phyloP scores from a whole-genome alignment of 2,113 vertebrate genomes.

The Semnornis frantzii region DNA sequence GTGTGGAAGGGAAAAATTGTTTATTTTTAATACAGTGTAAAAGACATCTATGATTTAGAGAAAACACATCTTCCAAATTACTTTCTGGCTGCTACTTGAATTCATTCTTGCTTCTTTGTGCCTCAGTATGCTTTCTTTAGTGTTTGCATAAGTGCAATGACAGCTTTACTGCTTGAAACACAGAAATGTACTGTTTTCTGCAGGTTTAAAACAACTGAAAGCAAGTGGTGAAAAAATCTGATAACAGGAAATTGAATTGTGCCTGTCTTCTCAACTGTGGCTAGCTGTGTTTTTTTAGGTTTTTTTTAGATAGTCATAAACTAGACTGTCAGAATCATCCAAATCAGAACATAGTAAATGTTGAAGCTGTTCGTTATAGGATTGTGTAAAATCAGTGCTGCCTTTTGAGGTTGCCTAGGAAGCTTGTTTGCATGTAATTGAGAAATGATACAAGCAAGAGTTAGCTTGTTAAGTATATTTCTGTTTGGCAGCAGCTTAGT shows the following conservation, averaged over 20 bases:
- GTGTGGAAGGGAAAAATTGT: not conserved
- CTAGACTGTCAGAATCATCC: not conserved
- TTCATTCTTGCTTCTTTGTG: conserved; percentile 45
- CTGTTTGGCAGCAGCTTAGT: not conserved
- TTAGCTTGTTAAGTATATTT: not conserved
- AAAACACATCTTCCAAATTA: conserved; percentile 6
- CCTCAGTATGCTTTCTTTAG: conserved; percentile 5
- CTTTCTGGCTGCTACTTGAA: conserved; percentile 18
- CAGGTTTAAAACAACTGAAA: conserved; percentile 9
- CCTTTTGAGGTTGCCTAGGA: not conserved
- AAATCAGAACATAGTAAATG: not conserved
- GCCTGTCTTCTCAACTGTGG: conserved; percentile 2
- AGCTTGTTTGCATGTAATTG: not conserved
- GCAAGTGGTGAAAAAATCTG: not conserved
- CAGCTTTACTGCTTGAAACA: conserved; percentile 4
- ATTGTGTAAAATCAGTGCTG: not conserved
- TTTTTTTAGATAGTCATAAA: not conserved
- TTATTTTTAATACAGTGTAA: conserved; percentile 21
- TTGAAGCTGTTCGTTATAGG: not conserved
- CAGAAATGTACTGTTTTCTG: not conserved
- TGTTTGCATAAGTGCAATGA: conserved; percentile 10
- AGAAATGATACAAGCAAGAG: not conserved
- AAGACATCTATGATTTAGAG: not conserved
- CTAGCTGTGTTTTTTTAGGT: not conserved
- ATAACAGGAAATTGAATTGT: not conserved